phyloP scores from a whole-genome alignment of 2,113 vertebrate genomes.

The Accipiter virgatus region DNA sequence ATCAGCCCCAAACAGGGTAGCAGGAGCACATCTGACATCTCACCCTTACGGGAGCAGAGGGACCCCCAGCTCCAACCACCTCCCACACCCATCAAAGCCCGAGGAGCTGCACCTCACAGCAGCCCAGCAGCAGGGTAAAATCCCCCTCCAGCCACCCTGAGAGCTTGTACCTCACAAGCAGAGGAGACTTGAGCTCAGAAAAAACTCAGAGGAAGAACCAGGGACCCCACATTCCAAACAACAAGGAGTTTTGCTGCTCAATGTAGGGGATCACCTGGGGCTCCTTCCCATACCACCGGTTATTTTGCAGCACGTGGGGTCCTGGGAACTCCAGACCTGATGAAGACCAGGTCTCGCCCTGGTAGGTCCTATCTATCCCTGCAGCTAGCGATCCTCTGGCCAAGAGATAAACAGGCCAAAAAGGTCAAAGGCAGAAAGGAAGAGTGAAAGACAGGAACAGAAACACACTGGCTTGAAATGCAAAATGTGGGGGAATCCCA shows the following conservation, averaged over 20 bases:
- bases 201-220: not conserved
- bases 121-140: not conserved
- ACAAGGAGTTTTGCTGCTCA: not conserved
- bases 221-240: not conserved
- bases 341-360: fast-evolving
- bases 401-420: not conserved
- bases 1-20: fast-evolving
- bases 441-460: not conserved
- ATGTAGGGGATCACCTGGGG: not conserved
- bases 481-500: not conserved
- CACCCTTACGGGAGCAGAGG: not conserved
- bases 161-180: not conserved
- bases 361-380: not conserved
- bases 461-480: fast-evolving
- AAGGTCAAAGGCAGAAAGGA: not conserved
- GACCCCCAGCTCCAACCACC: not conserved
- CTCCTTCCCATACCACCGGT: not conserved
- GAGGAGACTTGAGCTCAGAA: not conserved
- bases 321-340: not conserved
- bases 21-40: not conserved
- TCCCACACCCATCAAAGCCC: not conserved
- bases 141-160: not conserved
- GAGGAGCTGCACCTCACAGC: not conserved
- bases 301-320: not conserved
- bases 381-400: not conserved